Base-by-base conservation (phyloP, 2,797 vertebrate genomes). In the Sebastes variabilis region DNA sequence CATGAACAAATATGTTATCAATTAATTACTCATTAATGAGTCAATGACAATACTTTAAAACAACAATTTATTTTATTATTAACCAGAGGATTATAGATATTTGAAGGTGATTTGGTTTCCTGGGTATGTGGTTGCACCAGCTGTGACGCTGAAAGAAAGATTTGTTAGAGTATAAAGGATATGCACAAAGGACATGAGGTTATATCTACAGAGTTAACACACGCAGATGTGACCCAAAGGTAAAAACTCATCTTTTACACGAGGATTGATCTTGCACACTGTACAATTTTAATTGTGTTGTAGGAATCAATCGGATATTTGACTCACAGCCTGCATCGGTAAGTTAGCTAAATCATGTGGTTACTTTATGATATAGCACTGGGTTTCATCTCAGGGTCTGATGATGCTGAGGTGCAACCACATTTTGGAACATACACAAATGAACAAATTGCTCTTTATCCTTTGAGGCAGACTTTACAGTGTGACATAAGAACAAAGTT, bases 61-160 rank as follows among this genome's bases (percentile, higher is more conserved):
- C 81, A 88, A 86, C 77, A 77, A 60, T 85, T 87, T 18, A 77
- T 86, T 92, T 84, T 87, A 87, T 93, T 92, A 86, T 80, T 78
- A 81, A 85, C 77, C 73, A 83, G 82, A 85, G 64, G 30, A 66
- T 82, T 86, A 87, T 87, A 86, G 80, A 84, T 90, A 82, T 29
- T 74, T 83, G 70, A 86, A 62, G 82, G 66, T 77, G 77, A 86
- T 83, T 82, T 84, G 75, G 36, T 84, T 84, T 88, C 72, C 66
- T 79, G 75, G 76, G 25, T 77, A 46, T 46, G 72, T 77, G 67
- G 67, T 52, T 75, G 69, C 71, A 86, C 38, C 83, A 69, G 74
- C 66, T 79, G 76, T 76, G 77, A 67, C 61, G 42, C 69, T 83
- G 59, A 84, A 88, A 87, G 22, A 85, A 81, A 80, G 32, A 29